Conservation (phyloP, 2,113 vertebrate genomes). For the Himantopus leucocephalus region DNA sequence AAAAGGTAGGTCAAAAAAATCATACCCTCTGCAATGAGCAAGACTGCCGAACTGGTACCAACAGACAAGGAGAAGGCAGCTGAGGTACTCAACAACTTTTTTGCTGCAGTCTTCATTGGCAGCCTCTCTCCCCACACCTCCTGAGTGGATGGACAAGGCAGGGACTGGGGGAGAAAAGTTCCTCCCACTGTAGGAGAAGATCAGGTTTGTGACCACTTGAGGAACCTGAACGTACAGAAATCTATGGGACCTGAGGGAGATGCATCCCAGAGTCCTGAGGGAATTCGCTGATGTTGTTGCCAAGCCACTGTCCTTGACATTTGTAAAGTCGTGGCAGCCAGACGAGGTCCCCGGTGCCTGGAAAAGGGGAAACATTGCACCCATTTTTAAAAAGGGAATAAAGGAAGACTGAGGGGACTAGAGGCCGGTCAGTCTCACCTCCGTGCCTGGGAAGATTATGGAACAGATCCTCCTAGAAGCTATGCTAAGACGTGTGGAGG, state of each 20-base stretch:
- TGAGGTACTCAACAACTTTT: neutral
- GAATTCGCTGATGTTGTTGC: neutral
- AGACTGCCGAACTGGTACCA: neutral
- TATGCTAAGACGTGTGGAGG: neutral
- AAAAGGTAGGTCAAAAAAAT: neutral
- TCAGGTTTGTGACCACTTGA: neutral
- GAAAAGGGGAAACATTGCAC: neutral
- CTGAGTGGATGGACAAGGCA: neutral
- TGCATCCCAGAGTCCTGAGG: neutral
- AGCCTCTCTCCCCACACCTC: neutral
- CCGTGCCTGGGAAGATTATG: neutral
- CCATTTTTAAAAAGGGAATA: neutral
- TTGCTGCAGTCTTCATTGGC: neutral
- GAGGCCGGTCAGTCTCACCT: neutral
- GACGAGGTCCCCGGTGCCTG: neutral
- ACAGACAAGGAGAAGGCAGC: neutral
- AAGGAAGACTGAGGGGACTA: neutral
- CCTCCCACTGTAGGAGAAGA: neutral
- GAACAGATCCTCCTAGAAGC: neutral
- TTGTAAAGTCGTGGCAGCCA: neutral
- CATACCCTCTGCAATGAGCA: neutral
- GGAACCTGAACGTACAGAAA: neutral
- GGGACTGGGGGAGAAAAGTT: neutral
- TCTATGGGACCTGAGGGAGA: neutral
- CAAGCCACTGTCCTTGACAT: neutral